Conservation (phyloP, 30 jellyfish, hydroid and myxozoan species). For the Hydra vulgaris region DNA sequence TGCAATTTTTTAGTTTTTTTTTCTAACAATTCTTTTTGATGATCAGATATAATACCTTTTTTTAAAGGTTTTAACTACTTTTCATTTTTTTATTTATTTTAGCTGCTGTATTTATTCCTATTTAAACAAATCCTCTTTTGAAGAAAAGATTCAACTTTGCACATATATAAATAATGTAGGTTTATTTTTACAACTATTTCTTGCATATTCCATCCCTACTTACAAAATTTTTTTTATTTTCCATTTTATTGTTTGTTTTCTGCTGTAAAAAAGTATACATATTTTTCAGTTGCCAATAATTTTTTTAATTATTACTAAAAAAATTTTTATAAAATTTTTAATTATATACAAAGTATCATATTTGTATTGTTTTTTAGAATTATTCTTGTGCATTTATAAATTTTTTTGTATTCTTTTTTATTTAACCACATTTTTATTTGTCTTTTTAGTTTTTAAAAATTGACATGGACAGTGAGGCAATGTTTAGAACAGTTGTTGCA, state of each 20-base stretch:
- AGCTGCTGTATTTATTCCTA: slow-evolving; percentile 35
- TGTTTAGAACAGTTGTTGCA: slow-evolving; percentile 51
- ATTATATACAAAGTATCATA: no score
- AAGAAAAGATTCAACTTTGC: slow-evolving; percentile 30
- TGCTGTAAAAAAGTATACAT: no score
- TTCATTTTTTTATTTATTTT: not conserved
- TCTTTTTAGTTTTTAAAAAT: slow-evolving; percentile 36
- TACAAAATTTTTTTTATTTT: not conserved
- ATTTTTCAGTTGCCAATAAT: no score
- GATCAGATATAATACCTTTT: not conserved
- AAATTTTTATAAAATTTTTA: no score
- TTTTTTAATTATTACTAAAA: no score
- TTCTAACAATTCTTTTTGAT: not conserved
- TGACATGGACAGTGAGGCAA: slow-evolving; percentile 50
- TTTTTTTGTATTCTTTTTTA: not conserved
- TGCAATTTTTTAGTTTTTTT: no score
- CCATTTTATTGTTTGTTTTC: no score
- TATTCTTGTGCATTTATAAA: no score
- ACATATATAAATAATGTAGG: slow-evolving; percentile 24
- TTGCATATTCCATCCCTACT: not conserved
- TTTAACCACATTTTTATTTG: not conserved
- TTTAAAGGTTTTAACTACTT: not conserved
- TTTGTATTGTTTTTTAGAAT: no score
- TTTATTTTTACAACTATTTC: not conserved
- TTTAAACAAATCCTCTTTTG: slow-evolving; percentile 17